A percentile compares a stretch with the other conserved stretches of the same genome.
phyloP scores from a whole-genome alignment of 2,888 invertebrate species.

The Linhomoeus sp. region DNA sequence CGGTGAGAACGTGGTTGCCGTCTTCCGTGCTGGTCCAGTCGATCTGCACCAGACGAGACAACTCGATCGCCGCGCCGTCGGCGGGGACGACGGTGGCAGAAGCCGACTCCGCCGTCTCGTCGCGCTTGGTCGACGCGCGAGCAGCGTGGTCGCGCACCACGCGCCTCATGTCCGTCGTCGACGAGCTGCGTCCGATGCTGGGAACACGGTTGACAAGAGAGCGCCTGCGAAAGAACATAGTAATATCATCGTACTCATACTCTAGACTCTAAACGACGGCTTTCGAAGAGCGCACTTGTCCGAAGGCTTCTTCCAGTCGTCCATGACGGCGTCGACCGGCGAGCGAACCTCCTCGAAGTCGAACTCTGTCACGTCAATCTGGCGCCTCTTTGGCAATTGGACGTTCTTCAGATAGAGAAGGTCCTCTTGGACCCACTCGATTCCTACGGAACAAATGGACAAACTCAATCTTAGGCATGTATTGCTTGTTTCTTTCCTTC shows the following conservation, averaged over 20 bases:
- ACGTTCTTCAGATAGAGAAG: conserved; percentile 34
- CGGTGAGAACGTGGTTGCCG: conserved; percentile 82
- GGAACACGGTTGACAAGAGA: background rate
- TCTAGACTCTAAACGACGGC: too few relatives aligned
- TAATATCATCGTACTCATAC: background rate
- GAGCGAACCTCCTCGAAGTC: conserved; percentile 6
- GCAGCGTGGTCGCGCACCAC: background rate
- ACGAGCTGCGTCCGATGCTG: background rate
- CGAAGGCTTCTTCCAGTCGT: background rate
- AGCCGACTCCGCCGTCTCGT: too few relatives aligned
- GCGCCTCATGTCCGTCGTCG: background rate
- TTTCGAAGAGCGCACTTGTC: background rate
- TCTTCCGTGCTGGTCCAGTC: conserved; percentile 99
- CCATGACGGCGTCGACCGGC: conserved; percentile 6
- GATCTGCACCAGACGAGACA: conserved; percentile 12
- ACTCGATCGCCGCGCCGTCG: too few relatives aligned
- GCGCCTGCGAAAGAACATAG: background rate
- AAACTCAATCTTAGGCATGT: too few relatives aligned
- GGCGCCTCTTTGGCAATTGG: conserved; percentile 38
- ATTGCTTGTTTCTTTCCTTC: too few relatives aligned
- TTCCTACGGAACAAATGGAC: too few relatives aligned
- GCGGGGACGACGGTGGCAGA: too few relatives aligned
- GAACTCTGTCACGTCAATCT: conserved; percentile 1
- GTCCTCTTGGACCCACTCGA: conserved; percentile 23
- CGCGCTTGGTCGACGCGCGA: background rate